These are phyloP conservation scores for Echinometra lucunter DNA, from an alignment of 53 echinoderm and acorn worm species.

Conservation along the genomic window DNA sequence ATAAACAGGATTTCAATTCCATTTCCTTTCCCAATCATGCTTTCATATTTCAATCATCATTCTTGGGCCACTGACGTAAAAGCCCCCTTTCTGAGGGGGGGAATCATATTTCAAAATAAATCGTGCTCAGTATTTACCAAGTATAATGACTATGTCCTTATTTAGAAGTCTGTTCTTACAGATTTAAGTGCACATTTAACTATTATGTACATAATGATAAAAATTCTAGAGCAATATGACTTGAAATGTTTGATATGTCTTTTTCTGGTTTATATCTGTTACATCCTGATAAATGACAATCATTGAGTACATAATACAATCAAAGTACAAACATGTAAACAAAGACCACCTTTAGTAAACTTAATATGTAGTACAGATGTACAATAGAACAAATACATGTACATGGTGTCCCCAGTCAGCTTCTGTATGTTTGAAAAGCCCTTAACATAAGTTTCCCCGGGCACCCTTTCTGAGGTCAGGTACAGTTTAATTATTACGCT, in stretches of 20 bases:
- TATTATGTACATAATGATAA: not conserved
- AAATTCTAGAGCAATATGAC: not conserved
- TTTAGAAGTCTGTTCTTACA: not conserved
- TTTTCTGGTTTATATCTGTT: not conserved
- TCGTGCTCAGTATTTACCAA: not conserved
- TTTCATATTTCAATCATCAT: constrained; percentile 21
- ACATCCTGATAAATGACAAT: not conserved
- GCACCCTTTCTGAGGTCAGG: no score
- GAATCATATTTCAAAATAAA: constrained; percentile 42
- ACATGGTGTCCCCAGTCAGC: no score
- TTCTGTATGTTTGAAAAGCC: no score
- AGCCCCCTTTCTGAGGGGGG: not conserved
- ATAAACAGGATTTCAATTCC: constrained; percentile 44
- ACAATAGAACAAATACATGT: no score
- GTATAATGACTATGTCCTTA: not conserved
- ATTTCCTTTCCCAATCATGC: constrained; percentile 21
- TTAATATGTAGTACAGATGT: no score
- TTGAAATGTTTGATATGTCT: not conserved
- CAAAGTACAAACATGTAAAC: not conserved
- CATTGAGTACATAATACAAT: not conserved
- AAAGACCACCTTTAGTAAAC: no score
- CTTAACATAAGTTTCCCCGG: no score
- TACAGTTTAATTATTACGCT: no score
- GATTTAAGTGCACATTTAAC: not conserved
- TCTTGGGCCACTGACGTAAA: constrained; percentile 16